Percentiles rank a stretch among this genome's conserved stretches.
Evolutionary conservation across 2,888 invertebrate genomes (phyloP).

Genomic region (Cecidostiba fungosa): DNA sequence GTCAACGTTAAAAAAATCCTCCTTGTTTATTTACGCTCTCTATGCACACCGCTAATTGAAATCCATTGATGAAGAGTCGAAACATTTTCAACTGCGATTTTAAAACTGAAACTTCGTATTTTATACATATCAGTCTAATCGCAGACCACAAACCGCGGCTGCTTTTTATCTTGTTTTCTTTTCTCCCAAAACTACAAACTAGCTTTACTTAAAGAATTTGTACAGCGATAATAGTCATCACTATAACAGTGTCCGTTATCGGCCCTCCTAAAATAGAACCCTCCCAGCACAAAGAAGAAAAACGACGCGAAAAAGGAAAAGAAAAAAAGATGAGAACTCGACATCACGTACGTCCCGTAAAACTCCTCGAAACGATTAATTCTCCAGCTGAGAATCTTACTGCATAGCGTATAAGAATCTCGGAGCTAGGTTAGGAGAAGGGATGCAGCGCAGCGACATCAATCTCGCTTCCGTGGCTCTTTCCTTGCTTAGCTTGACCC

Average conservation of each 20-base stretch:
- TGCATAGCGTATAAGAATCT: not conserved
- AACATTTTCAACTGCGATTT: not conserved
- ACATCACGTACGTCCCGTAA: not conserved
- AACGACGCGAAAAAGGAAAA: no score
- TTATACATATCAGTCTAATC: not conserved
- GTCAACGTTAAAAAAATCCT: not conserved
- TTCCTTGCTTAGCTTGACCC: conserved; percentile 50
- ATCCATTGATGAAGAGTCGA: not conserved
- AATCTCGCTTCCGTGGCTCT: conserved; percentile 39
- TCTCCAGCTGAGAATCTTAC: not conserved
- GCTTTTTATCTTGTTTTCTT: not conserved
- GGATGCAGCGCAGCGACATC: conserved; percentile 14
- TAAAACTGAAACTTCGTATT: not conserved
- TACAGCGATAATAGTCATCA: not conserved
- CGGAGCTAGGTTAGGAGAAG: not conserved
- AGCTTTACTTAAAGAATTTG: not conserved
- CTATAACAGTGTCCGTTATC: not conserved
- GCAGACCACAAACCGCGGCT: not conserved
- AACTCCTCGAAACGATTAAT: not conserved
- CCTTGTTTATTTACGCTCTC: not conserved
- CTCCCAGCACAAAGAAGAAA: not conserved
- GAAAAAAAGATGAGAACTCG: no score
- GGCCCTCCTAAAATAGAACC: not conserved
- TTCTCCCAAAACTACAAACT: not conserved
- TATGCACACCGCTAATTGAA: not conserved